Conservation (phyloP, 2,888 invertebrate genomes). For the Eristalinus aeneus region DNA sequence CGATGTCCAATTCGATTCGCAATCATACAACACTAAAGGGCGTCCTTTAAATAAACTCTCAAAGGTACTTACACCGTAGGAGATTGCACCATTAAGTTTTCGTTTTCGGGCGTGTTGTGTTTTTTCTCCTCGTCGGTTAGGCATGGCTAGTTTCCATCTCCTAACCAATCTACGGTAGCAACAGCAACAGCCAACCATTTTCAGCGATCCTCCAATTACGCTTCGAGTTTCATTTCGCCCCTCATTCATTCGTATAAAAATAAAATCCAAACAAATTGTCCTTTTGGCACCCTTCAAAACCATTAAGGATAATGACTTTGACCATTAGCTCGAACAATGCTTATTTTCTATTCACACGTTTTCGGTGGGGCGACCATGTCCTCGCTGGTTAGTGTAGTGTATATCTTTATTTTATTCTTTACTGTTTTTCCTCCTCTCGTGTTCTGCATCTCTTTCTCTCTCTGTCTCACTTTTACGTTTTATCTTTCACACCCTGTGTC, state of each 20-base stretch:
- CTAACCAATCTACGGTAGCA: not conserved
- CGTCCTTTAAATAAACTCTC: not conserved
- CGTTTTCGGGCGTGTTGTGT: not conserved
- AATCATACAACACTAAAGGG: not conserved
- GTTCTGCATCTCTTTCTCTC: no score
- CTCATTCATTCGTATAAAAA: slow-evolving; percentile 57
- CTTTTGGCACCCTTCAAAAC: slow-evolving; percentile 68
- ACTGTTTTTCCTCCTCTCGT: not conserved
- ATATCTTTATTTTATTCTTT: not conserved
- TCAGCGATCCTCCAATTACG: slow-evolving; percentile 53
- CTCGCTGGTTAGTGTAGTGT: slow-evolving; percentile 2
- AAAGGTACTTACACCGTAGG: slow-evolving; percentile 1
- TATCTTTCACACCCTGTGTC: not conserved
- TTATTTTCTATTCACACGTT: slow-evolving; percentile 67
- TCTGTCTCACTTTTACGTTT: no score
- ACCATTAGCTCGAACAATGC: slow-evolving; percentile 68
- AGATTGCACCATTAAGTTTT: slow-evolving; percentile 21
- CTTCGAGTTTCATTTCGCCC: slow-evolving; percentile 43
- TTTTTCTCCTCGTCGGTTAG: not conserved
- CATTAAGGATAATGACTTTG: slow-evolving; percentile 69
- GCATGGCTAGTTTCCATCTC: slow-evolving; percentile 2
- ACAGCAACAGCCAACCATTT: not conserved
- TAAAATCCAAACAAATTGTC: slow-evolving; percentile 65
- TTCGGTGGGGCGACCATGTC: slow-evolving; percentile 19
- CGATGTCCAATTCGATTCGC: slow-evolving; percentile 11